A percentile compares a stretch with the other conserved stretches of the same genome.
Conservation (phyloP, 2,888 invertebrate species). For the Chalcis sispes region DNA sequence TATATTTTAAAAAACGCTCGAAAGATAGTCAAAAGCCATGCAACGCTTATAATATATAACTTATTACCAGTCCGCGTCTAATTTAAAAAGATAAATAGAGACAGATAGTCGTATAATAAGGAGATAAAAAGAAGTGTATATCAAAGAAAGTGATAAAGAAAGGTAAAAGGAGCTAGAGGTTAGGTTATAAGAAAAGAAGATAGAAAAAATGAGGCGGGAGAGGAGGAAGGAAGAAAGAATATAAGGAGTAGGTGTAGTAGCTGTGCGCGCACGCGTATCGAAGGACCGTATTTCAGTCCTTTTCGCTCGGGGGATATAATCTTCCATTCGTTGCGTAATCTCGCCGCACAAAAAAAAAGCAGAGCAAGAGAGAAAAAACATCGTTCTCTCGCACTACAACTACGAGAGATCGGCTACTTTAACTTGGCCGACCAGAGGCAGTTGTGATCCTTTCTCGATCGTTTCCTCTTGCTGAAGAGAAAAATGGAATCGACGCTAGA, state of each 20-base stretch:
- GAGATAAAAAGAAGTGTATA: constrained; percentile 42
- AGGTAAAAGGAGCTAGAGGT: constrained; percentile 5
- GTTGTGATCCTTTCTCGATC: constrained; percentile 44
- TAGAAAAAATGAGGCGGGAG: neutral
- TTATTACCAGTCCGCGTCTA: constrained; percentile 36
- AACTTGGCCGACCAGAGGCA: neutral
- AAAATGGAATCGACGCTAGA: constrained; percentile 42
- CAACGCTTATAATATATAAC: constrained; percentile 4
- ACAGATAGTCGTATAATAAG: constrained; percentile 49
- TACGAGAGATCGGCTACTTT: constrained; percentile 24
- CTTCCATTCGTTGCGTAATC: constrained; percentile 60
- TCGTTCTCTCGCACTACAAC: neutral
- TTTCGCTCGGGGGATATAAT: constrained; percentile 57
- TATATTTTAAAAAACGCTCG: neutral
- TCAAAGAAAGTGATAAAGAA: constrained; percentile 22
- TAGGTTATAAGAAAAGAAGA: constrained; percentile 30
- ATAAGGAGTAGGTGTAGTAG: constrained; percentile 25
- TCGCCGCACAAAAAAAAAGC: constrained; percentile 38
- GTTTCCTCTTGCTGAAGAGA: constrained; percentile 18
- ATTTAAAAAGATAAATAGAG: constrained; percentile 51
- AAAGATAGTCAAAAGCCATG: neutral
- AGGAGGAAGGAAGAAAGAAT: constrained; percentile 29
- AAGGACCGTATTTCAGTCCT: constrained; percentile 52
- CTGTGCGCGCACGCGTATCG: constrained; percentile 44
- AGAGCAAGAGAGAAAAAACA: too few relatives aligned